These are phyloP conservation scores for Cephus nigrinus DNA, from an alignment of 2,888 invertebrate species.

Conservation along the genomic window DNA sequence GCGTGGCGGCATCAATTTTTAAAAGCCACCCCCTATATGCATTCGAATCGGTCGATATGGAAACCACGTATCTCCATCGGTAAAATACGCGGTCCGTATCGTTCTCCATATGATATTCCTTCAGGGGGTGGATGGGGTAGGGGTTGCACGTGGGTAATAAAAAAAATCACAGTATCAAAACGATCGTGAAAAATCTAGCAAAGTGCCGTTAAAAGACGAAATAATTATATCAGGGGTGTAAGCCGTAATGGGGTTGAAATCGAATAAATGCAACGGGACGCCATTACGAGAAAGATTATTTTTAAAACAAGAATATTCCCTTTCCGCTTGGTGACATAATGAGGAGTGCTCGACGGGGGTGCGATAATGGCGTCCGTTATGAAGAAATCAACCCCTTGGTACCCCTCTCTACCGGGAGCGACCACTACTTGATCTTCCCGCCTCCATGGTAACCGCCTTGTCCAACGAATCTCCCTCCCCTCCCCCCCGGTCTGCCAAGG, in stretches of 20 bases:
- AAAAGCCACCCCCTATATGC: slow-evolving; percentile 53
- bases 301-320: slow-evolving; percentile 61
- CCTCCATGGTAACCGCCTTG: slow-evolving; percentile 62
- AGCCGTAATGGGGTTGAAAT: background rate
- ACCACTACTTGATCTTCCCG: slow-evolving; percentile 46
- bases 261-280: slow-evolving; percentile 52
- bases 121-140: too few species aligned
- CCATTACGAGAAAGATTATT: slow-evolving; percentile 52
- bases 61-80: slow-evolving; percentile 54
- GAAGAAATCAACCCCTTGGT: slow-evolving; percentile 62
- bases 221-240: background rate
- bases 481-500: slow-evolving; percentile 7
- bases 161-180: too few species aligned
- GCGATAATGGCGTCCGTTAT: slow-evolving; percentile 64
- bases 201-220: background rate
- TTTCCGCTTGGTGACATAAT: slow-evolving; percentile 51
- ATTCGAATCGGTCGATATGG: slow-evolving; percentile 56
- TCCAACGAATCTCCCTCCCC: slow-evolving; percentile 46
- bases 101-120: background rate
- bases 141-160: too few species aligned
- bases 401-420: slow-evolving; percentile 24
- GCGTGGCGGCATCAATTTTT: slow-evolving; percentile 63
- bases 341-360: slow-evolving; percentile 40
- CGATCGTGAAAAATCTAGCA: background rate
- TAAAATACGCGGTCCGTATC: slow-evolving; percentile 6